Conservation (phyloP, 2,888 invertebrate genomes). For the Sesia apiformis region DNA sequence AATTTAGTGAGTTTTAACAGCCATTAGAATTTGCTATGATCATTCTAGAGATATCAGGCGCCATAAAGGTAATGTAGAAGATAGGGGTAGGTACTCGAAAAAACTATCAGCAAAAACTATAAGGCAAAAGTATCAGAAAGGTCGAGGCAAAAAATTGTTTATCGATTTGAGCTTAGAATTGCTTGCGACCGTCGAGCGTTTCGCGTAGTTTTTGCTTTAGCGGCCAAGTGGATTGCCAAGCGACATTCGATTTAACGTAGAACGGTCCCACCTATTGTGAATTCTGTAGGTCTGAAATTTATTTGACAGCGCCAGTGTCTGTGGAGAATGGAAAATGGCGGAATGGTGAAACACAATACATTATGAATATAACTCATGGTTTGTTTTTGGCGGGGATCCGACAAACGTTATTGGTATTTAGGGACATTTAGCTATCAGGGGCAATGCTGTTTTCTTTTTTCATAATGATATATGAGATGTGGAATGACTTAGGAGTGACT, state of each 20-base stretch:
- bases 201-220: constrained; percentile 35
- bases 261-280: constrained; percentile 67
- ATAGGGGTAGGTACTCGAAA: constrained; percentile 58
- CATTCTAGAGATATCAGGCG: constrained; percentile 49
- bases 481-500: constrained; percentile 38
- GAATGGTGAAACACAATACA: constrained; percentile 65
- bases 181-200: constrained; percentile 28
- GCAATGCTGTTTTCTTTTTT: constrained; percentile 44
- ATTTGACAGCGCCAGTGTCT: constrained; percentile 71
- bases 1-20: constrained; percentile 47
- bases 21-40: constrained; percentile 65
- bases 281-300: constrained; percentile 70
- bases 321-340: constrained; percentile 74
- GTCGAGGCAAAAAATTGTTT: constrained; percentile 52
- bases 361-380: constrained; percentile 71
- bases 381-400: constrained; percentile 73
- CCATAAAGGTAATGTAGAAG: constrained; percentile 63
- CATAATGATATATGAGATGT: constrained; percentile 51
- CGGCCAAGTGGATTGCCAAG: constrained; percentile 35
- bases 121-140: constrained; percentile 53
- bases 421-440: constrained; percentile 62
- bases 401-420: constrained; percentile 73
- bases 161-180: constrained; percentile 40
- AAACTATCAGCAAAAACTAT: constrained; percentile 67
- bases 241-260: constrained; percentile 49